These are phyloP conservation scores for Caenorhabditis elegans DNA, from an alignment of 1,140 invertebrate genomes.

Conservation along the genomic window WBcel235 BX284603.4:4940001-4940500, in stretches of 20 bases:
- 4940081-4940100: slow-evolving; percentile 88
- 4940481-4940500: slow-evolving; percentile 91
- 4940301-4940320: slow-evolving; percentile 91
- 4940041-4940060: slow-evolving; percentile 99
- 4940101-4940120: slow-evolving; percentile 99
- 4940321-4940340: slow-evolving; percentile 89
- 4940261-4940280: slow-evolving; percentile 99
- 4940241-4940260: slow-evolving; percentile 94
- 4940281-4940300: slow-evolving; percentile 98
- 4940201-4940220: slow-evolving; percentile 96
- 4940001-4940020: slow-evolving; percentile 71
- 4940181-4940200: slow-evolving; percentile 95
- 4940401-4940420: slow-evolving; percentile 84
- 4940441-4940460: slow-evolving; percentile 94
- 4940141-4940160: slow-evolving; percentile 88
- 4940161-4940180: slow-evolving; percentile 95
- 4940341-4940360: slow-evolving; percentile 89
- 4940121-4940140: slow-evolving; percentile 96
- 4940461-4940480: slow-evolving; percentile 99
- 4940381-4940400: slow-evolving; percentile 86
- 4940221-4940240: slow-evolving; percentile 95
- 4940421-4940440: slow-evolving; percentile 94
- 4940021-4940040: slow-evolving; percentile 85
- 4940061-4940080: slow-evolving; percentile 83
- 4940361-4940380: slow-evolving; percentile 96